Evolutionary conservation across 2,113 vertebrate species (phyloP).

Genomic region (Elephantulus edwardii): DNA sequence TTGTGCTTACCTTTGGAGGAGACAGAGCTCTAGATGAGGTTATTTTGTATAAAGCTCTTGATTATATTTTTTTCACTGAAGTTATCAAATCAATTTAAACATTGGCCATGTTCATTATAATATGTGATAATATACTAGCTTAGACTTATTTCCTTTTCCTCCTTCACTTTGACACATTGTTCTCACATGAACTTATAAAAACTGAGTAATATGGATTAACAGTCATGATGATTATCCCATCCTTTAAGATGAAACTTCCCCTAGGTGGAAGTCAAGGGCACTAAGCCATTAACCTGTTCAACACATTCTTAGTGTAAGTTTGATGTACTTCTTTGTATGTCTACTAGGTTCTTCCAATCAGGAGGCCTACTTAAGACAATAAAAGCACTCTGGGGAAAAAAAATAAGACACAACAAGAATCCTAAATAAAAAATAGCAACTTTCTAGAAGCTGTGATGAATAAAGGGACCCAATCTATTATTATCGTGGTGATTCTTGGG

Average conservation of each 20-base stretch:
- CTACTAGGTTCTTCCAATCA: neutral
- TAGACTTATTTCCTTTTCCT: neutral
- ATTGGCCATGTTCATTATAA: neutral
- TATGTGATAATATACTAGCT: neutral
- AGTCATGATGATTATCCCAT: neutral
- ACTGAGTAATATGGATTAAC: neutral
- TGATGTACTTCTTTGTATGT: neutral
- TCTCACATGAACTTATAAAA: slow-evolving; percentile 8
- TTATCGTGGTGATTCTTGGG: neutral
- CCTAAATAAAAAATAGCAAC: neutral
- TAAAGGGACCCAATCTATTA: neutral
- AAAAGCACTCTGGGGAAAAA: neutral
- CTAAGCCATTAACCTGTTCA: neutral
- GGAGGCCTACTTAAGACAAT: neutral
- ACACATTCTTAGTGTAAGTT: neutral
- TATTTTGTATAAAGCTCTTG: neutral
- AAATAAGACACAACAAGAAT: neutral
- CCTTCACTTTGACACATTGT: neutral
- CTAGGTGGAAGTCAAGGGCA: neutral
- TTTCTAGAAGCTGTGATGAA: neutral
- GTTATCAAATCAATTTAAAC: neutral
- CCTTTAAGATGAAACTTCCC: neutral
- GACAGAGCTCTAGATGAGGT: accelerated
- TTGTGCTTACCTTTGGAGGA: neutral
- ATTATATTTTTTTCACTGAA: neutral